phyloP scores from a whole-genome alignment of 1,140 invertebrate genomes.

The Drosophila lacertosa region DNA sequence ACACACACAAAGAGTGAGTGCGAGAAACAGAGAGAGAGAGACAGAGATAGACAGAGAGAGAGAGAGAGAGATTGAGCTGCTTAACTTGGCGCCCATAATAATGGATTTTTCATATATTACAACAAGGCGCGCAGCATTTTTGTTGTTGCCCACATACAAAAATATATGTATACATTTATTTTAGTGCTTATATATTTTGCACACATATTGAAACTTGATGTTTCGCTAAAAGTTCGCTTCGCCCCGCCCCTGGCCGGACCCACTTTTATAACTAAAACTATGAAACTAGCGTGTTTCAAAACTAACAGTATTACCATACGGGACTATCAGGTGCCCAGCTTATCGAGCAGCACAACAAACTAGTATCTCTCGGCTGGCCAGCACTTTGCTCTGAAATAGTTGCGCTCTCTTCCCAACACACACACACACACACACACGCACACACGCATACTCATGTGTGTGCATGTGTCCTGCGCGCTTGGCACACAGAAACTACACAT shows the following conservation, averaged over 20 bases:
- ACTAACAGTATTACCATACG: constrained; percentile 84
- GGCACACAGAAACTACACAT: constrained; percentile 77
- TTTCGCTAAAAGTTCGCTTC: neutral
- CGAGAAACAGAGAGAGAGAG: neutral
- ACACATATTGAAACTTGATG: neutral
- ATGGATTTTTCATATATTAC: constrained; percentile 81
- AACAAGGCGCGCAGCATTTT: constrained; percentile 78
- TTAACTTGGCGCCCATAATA: constrained; percentile 82
- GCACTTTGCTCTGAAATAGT: constrained; percentile 51
- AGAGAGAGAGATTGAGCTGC: neutral
- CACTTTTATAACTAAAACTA: constrained; percentile 80
- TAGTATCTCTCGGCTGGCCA: constrained; percentile 59
- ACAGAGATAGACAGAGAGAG: neutral
- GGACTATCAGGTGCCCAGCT: constrained; percentile 72
- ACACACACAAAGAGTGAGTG: too few species aligned
- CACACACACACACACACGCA: neutral
- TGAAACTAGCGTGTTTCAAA: constrained; percentile 83
- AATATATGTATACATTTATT: neutral
- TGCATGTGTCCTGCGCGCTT: constrained; percentile 78
- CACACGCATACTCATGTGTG: constrained; percentile 18
- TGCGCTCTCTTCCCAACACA: constrained; percentile 29
- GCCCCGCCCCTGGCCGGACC: constrained; percentile 1
- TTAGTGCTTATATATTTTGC: neutral
- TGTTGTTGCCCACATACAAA: constrained; percentile 30
- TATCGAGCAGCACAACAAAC: constrained; percentile 56